Evolutionary conservation across 2,888 invertebrate genomes (phyloP).

Genomic region (Ptilodon capucinus): DNA sequence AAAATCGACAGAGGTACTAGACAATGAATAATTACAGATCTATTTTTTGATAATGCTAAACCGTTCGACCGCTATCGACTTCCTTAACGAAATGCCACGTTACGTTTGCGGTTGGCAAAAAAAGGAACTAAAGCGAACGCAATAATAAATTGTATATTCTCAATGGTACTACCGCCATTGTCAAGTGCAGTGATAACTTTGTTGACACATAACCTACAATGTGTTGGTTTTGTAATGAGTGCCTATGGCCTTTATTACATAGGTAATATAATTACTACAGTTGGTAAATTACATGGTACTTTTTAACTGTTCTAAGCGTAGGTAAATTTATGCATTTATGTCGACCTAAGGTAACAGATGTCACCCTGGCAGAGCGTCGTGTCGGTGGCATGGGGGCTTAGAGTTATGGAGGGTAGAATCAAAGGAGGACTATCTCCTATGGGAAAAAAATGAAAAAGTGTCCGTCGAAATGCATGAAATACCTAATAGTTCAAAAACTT

Average conservation of each 20-base stretch:
- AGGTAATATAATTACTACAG: slow-evolving; percentile 18
- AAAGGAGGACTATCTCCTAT: too few relatives aligned
- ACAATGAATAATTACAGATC: slow-evolving; percentile 47
- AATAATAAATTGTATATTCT: neutral
- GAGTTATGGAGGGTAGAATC: too few relatives aligned
- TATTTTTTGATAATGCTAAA: slow-evolving; percentile 36
- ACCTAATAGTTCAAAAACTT: too few relatives aligned
- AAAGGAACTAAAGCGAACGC: slow-evolving; percentile 1
- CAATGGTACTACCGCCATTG: slow-evolving; percentile 9
- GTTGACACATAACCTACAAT: slow-evolving; percentile 16
- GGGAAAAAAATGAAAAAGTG: too few relatives aligned
- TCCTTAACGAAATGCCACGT: slow-evolving; percentile 24
- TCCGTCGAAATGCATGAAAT: too few relatives aligned
- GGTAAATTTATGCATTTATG: too few relatives aligned
- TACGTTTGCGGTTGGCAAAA: slow-evolving; percentile 9
- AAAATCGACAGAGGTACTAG: slow-evolving; percentile 27
- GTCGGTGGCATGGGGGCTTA: too few relatives aligned
- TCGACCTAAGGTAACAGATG: too few relatives aligned
- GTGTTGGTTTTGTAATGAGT: slow-evolving; percentile 35
- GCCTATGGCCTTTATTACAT: slow-evolving; percentile 26
- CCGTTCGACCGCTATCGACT: slow-evolving; percentile 25
- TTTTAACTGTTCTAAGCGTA: slow-evolving; percentile 21
- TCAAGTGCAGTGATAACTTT: slow-evolving; percentile 15
- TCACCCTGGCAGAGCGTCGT: too few relatives aligned
- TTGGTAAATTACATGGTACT: slow-evolving; percentile 23